Percentiles rank a stretch among this genome's conserved stretches.
These are phyloP conservation scores for Leucoptera coffeella DNA, from an alignment of 2,888 invertebrate species.

Conservation along the genomic window DNA sequence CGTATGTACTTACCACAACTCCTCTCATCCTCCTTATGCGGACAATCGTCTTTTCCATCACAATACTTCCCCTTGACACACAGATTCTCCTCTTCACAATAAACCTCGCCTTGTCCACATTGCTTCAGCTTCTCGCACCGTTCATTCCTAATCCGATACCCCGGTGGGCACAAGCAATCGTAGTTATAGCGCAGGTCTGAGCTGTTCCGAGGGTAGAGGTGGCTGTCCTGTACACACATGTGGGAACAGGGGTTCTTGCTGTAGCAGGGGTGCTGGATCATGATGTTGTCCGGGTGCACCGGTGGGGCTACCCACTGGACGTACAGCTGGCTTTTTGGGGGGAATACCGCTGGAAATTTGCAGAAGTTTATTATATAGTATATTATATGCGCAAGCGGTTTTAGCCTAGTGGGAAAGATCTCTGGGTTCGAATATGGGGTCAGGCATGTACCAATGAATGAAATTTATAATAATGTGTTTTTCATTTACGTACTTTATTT, in stretches of 20 bases:
- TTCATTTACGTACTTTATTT: no score
- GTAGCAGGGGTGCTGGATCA: conserved; percentile 51
- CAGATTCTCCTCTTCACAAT: conserved; percentile 31
- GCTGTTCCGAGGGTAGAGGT: conserved; percentile 7
- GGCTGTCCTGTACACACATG: conserved; percentile 56
- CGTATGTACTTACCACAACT: no score
- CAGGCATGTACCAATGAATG: no score
- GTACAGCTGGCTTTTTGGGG: conserved; percentile 30
- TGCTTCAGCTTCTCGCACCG: conserved; percentile 48
- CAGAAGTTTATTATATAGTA: conserved; percentile 1
- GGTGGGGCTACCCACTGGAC: conserved; percentile 15
- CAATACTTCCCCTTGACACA: conserved; percentile 37
- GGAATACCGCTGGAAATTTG: conserved; percentile 36
- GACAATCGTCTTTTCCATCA: conserved; percentile 46
- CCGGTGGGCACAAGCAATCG: conserved; percentile 61
- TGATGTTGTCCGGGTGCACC: conserved; percentile 11
- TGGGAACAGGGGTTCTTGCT: conserved; percentile 66
- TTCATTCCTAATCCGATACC: conserved; percentile 44
- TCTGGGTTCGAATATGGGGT: no score
- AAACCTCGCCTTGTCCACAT: conserved; percentile 43
- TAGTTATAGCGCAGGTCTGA: conserved; percentile 9
- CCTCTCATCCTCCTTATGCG: conserved; percentile 45
- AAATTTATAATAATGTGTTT: no score
- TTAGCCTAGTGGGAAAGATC: no score
- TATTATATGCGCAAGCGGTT: background rate